Base-by-base conservation (phyloP, 2,113 vertebrate species). In the Acanthisitta chloris region DNA sequence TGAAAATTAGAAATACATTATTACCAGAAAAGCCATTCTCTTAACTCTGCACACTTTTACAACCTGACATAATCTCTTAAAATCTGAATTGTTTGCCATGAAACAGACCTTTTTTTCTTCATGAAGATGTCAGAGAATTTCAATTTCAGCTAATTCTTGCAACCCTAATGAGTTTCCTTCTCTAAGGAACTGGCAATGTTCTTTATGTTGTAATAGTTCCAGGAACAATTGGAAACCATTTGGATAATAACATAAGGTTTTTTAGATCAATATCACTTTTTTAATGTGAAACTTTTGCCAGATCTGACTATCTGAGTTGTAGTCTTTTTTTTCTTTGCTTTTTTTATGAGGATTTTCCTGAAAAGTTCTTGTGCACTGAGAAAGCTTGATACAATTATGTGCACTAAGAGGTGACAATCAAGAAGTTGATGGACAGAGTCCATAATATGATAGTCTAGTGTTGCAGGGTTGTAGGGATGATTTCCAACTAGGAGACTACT, bases 131-230 rank as follows among this genome's bases (percentile, higher is more conserved):
- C 98, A 98, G 94, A 97, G 97, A 95, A 97, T 97, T 98, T 98
- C 97, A 98, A 97, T 98, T 98, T 98, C 96, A 97, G 91, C 94
- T 98, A 98, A 98, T 98, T 98, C 93, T 95, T 98, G 93, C 95
- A 96, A 62, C 48, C 28, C 38, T 97, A 97, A 97, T 55, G 85
- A 97, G 87, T 73, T 96, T 95, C 85, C 70, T 97, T 96, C 94
- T 96, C 95, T 96, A 94, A 97, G 95, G 95, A 97, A 74, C 95
- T 98, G 96, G 97, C 97, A 97, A 88, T 57, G 83, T 77, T 97
- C 85, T 96, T 96, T 34, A 13, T 69, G 67, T 82, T 90, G 70
- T 97, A 98, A 97, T 90, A 89, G 93, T 98, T 98, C 98, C 98
- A 98, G 97, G 96, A 98, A 98, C 92, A 97, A 98, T 93, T 97